Conservation (phyloP, 1,140 invertebrate genomes). For the Trinorchestia longiramus region DNA sequence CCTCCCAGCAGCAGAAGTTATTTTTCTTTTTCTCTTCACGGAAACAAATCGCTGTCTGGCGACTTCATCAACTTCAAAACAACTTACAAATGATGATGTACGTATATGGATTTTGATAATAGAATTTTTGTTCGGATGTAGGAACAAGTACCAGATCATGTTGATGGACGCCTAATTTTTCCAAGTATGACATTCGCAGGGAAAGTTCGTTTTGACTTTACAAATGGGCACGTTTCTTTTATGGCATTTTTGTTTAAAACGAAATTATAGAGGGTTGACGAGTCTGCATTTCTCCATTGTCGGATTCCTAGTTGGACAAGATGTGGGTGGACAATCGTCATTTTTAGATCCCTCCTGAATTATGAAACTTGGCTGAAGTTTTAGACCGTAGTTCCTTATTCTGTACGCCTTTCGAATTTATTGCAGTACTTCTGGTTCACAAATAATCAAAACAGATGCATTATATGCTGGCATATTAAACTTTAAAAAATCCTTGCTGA, state of each 20-base stretch:
- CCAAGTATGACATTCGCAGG: no score
- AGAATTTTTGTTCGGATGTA: not conserved
- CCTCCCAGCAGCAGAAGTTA: not conserved
- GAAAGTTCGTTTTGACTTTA: no score
- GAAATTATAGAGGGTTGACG: no score
- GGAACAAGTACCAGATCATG: no score
- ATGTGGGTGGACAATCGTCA: not conserved
- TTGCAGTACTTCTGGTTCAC: not conserved
- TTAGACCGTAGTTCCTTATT: not conserved
- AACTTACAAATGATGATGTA: no score
- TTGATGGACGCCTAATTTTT: no score
- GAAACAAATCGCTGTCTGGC: not conserved
- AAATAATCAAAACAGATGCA: not conserved
- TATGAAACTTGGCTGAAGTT: not conserved
- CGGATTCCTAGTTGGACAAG: no score
- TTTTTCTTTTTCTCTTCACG: not conserved
- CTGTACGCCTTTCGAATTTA: not conserved
- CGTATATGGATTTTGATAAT: not conserved
- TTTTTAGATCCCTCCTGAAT: not conserved
- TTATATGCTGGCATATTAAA: not conserved
- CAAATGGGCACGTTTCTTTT: no score
- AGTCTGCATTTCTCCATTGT: no score
- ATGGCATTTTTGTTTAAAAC: no score
- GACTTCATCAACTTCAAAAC: not conserved
- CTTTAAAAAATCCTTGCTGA: not conserved